Evolutionary conservation across 2,797 vertebrate genomes (phyloP).

Genomic region (Arctocebus calabarensis): DNA sequence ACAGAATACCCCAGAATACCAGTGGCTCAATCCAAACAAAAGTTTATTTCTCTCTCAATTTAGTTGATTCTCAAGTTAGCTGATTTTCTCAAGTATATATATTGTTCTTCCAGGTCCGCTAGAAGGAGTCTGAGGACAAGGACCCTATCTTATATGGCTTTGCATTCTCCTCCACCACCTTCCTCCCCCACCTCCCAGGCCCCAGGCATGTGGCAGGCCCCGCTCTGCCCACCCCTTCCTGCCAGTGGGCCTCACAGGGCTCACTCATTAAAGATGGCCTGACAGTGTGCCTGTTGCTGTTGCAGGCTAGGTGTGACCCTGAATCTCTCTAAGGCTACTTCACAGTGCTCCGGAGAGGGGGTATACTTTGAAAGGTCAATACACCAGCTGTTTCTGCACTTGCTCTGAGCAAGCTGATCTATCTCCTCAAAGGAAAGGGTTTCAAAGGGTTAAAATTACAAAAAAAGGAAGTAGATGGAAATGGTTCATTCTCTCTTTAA

Average conservation of each 20-base stretch:
- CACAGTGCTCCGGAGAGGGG: too few species aligned
- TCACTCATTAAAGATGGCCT: not conserved
- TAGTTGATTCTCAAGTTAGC: not conserved
- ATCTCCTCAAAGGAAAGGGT: not conserved
- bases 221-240: not conserved
- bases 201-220: not conserved
- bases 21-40: not conserved
- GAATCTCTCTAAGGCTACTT: not conserved
- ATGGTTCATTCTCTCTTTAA: not conserved
- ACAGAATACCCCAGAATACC: not conserved
- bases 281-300: not conserved
- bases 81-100: not conserved
- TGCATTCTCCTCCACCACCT: not conserved
- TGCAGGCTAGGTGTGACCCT: rapidly evolving
- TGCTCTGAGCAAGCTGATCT: not conserved
- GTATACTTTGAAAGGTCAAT: not conserved
- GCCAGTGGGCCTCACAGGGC: too few species aligned
- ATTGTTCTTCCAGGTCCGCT: not conserved
- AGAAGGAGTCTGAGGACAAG: not conserved
- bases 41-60: not conserved
- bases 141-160: not conserved
- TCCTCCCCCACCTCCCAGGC: not conserved
- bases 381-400: not conserved
- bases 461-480: not conserved
- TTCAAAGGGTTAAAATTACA: not conserved